Conservation (phyloP, 1,140 invertebrate genomes). For the Magallana ariakensis region DNA sequence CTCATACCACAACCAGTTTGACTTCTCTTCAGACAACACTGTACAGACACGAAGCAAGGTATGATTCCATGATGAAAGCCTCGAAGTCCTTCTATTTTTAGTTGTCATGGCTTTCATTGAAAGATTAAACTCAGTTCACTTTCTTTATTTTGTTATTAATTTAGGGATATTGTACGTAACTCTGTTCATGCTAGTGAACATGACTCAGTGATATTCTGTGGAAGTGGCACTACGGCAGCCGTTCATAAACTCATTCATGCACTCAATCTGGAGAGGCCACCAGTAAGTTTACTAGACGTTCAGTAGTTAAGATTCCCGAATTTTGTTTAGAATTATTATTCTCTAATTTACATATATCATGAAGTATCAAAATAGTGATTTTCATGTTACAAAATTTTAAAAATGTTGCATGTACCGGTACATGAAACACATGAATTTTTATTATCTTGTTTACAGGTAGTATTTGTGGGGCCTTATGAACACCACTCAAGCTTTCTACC, state of each 20-base stretch:
- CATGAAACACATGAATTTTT: too few species aligned
- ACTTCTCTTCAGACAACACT: constrained; percentile 92
- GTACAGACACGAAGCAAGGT: constrained; percentile 86
- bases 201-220: constrained; percentile 90
- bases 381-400: too few species aligned
- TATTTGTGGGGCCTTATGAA: constrained; percentile 91
- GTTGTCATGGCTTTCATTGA: too few species aligned
- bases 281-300: constrained; percentile 69
- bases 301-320: too few species aligned
- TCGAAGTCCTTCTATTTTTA: too few species aligned
- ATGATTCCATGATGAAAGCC: neutral
- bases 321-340: too few species aligned
- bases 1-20: constrained; percentile 90
- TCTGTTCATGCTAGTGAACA: constrained; percentile 90
- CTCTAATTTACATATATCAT: too few species aligned
- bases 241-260: constrained; percentile 86
- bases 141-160: neutral
- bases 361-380: too few species aligned
- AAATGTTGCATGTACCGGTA: too few species aligned
- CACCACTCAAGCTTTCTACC: constrained; percentile 91
- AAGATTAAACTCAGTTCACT: neutral
- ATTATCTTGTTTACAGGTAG: constrained; percentile 67
- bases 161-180: constrained; percentile 90
- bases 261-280: constrained; percentile 83
- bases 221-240: constrained; percentile 87